A percentile compares a stretch with the other conserved stretches of the same genome.
phyloP scores from a whole-genome alignment of 2,113 vertebrate genomes.

The human region GRCh38 chr21:35737001-35737500 shows the following conservation, averaged over 20 bases:
- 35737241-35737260: not conserved
- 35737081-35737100: too few relatives aligned
- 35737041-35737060: too few relatives aligned
- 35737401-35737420: not conserved
- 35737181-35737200: too few relatives aligned
- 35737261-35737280: not conserved
- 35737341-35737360: not conserved
- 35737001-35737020: too few relatives aligned
- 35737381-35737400: rapidly evolving
- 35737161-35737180: too few relatives aligned
- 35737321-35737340: not conserved
- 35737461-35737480: not conserved
- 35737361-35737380: not conserved
- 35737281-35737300: not conserved
- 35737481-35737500: constrained; percentile 1
- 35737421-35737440: not conserved
- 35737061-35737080: too few relatives aligned
- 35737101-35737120: too few relatives aligned
- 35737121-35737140: too few relatives aligned
- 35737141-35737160: too few relatives aligned
- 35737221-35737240: not conserved
- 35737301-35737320: not conserved
- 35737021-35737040: too few relatives aligned
- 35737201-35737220: too few relatives aligned
- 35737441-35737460: not conserved